phyloP scores from a whole-genome alignment of 1,140 invertebrate species.

The Pararge aegeria region DNA sequence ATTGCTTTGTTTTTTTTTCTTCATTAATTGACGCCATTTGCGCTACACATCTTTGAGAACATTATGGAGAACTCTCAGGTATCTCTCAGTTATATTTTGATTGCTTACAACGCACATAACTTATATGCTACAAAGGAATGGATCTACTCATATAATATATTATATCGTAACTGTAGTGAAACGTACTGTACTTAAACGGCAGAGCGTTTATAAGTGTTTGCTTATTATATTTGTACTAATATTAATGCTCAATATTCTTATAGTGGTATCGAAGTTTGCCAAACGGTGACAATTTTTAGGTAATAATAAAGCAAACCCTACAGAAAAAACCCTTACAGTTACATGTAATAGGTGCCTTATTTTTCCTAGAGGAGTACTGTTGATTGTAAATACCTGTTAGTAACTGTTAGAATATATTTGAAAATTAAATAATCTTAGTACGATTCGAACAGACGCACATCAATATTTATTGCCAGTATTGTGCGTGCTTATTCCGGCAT shows the following conservation, averaged over 20 bases:
- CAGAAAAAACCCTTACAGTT: conserved; percentile 31
- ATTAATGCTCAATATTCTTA: conserved; percentile 35
- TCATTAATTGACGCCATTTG: no score
- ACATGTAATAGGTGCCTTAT: conserved; percentile 61
- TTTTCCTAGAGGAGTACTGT: conserved; percentile 67
- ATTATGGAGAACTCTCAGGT: no score
- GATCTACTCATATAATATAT: conserved; percentile 21
- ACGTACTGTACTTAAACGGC: conserved; percentile 26
- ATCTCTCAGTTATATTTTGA: no score
- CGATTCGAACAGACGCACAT: no score
- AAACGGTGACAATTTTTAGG: conserved; percentile 53
- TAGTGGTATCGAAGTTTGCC: conserved; percentile 26
- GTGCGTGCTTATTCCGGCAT: no score
- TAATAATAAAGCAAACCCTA: conserved; percentile 40
- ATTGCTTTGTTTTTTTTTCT: no score
- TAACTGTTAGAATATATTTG: conserved; percentile 66
- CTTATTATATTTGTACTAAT: conserved; percentile 21
- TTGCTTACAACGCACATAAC: no score
- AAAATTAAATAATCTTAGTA: conserved; percentile 68
- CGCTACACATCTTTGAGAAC: no score
- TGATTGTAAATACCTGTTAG: conserved; percentile 74
- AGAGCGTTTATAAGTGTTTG: conserved; percentile 1
- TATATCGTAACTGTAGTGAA: conserved; percentile 22
- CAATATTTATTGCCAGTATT: no score
- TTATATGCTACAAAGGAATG: conserved; percentile 16